These are phyloP conservation scores for Ailurus styani DNA, from an alignment of 2,113 vertebrate species.

Conservation along the genomic window DNA sequence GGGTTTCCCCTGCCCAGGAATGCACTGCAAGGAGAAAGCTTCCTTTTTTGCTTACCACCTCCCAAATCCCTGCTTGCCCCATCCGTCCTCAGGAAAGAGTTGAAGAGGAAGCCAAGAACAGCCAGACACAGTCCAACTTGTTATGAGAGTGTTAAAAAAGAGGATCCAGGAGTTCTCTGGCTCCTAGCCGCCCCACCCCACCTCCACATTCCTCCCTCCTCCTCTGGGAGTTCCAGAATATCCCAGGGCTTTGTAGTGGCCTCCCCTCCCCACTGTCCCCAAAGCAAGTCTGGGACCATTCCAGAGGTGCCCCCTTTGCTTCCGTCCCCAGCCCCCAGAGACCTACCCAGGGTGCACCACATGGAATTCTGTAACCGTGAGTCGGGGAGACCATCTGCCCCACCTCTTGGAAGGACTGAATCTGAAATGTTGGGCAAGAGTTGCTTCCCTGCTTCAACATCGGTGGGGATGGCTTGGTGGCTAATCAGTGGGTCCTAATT, in stretches of 20 bases:
- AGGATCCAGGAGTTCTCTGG: not conserved
- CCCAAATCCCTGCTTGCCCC: not conserved
- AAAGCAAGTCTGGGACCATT: not conserved
- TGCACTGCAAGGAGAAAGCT: not conserved
- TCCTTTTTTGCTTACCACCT: not conserved
- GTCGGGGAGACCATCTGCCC: not conserved
- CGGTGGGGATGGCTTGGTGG: too few relatives aligned
- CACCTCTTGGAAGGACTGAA: not conserved
- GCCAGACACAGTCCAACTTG: not conserved
- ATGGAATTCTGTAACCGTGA: not conserved
- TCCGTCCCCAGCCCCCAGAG: not conserved
- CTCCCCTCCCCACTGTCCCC: not conserved
- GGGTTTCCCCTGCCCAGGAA: not conserved
- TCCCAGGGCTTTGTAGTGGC: not conserved
- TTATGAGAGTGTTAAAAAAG: not conserved
- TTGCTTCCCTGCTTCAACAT: not conserved
- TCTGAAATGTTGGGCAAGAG: not conserved
- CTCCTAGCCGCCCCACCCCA: not conserved
- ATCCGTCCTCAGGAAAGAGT: not conserved
- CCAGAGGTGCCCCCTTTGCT: not conserved
- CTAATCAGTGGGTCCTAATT: not conserved
- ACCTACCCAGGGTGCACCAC: not conserved
- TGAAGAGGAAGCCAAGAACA: not conserved
- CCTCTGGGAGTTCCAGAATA: not conserved
- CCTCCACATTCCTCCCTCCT: not conserved